Evolutionary conservation across 1,140 invertebrate species (phyloP), one percentile per base, ranked within the genome.

Genomic region (Microplitis mediator): DNA sequence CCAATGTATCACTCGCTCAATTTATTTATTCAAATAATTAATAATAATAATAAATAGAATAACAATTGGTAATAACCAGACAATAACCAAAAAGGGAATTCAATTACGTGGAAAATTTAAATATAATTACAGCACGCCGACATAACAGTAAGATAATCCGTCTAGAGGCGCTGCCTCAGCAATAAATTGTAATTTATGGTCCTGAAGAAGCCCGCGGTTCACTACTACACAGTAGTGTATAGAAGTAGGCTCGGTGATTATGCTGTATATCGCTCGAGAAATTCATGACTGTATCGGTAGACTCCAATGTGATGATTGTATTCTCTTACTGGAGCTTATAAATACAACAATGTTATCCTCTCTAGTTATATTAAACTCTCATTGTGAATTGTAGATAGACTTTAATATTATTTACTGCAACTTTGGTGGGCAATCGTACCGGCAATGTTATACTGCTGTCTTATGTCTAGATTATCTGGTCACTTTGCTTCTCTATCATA

Each of bases 141-240:
- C 83, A 84, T 83, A 85, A 86, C 82, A 75, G 82, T 79, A 80
- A 84, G 84, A 84, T 86, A 86, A 85, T 84, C 81, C 81, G 80
- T 80, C 77, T 79, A 79, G 79, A 86, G 82, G 81, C 84, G 79
- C 81, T 82, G 79, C 76, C 82, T 82, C 77, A 73, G 82, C 80
- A 84, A 86, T 85, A 84, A 85, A 84, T 84, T 76, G 83, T 86
- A 83, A 86, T 85, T 86, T 85, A 86, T 82, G 83, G 83, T 82
- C 80, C 78, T 72, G 72, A 73, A 77, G 74, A 45, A 45, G 71
- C 75, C 76, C 16, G 13, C 16, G 50, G 65, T 69, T 67, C 63
- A 23, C 51, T n/a, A 39, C 23, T 23, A 45, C 39, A 45, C 39
- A 45, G 39, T 45, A 45, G 39, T 45, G 11, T 45, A 45, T 45